A percentile compares a stretch with the other conserved stretches of the same genome.
These are phyloP conservation scores for Pocillopora damicornis DNA, from an alignment of 64 coral and sea anemone species.

Conservation along the genomic window DNA sequence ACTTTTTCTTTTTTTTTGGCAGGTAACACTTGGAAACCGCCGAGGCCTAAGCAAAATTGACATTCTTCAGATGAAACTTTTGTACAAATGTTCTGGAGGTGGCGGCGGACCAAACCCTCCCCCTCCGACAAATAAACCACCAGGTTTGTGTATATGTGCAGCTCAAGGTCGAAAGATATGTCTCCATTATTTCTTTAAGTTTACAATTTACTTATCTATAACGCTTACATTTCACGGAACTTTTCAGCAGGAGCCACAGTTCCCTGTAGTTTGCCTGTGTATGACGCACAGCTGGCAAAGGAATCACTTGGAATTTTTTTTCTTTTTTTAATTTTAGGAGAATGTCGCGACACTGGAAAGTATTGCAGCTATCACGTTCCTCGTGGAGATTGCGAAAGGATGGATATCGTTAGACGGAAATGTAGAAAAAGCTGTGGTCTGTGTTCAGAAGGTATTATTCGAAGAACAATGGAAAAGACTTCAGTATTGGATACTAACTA, in stretches of 20 bases:
- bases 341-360: constrained; percentile 49
- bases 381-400: constrained; percentile 47
- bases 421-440: constrained; percentile 67
- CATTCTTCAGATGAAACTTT: constrained; percentile 66
- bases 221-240: too few species aligned
- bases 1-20: background rate
- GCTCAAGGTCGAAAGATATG: too few species aligned
- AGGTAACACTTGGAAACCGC: constrained; percentile 68
- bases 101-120: background rate
- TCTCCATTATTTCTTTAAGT: too few species aligned
- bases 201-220: too few species aligned
- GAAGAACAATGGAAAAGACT: background rate
- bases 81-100: constrained; percentile 69
- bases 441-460: constrained; percentile 16
- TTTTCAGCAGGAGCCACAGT: too few species aligned
- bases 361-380: constrained; percentile 55
- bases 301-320: too few species aligned
- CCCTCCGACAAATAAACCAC: background rate
- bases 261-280: too few species aligned
- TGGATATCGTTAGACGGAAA: constrained; percentile 42
- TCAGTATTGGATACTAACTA: background rate
- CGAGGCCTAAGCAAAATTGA: constrained; percentile 41
- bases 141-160: background rate
- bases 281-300: too few species aligned
- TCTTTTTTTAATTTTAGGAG: background rate